Evolutionary conservation across 2,797 vertebrate genomes (phyloP).

Genomic region (Sebastes umbrosus): DNA sequence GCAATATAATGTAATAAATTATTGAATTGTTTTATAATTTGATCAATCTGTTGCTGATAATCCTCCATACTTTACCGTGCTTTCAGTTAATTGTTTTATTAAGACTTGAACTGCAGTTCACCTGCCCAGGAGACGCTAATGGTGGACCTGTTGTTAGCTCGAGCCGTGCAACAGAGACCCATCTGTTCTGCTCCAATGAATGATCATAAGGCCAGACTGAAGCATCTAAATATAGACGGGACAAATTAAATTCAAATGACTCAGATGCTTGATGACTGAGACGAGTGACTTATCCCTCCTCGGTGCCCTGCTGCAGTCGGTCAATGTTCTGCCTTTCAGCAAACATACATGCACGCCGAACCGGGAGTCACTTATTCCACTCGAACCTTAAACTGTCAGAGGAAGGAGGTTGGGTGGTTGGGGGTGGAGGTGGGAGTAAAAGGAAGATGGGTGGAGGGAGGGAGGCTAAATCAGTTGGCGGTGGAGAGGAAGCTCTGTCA

Average conservation of each 20-base stretch:
- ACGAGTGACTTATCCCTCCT: conserved; percentile 47
- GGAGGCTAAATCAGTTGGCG: conserved; percentile 80
- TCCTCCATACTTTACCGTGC: background rate
- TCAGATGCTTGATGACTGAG: conserved; percentile 65
- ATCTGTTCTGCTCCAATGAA: conserved; percentile 59
- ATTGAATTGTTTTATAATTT: background rate
- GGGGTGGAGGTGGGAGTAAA: conserved; percentile 52
- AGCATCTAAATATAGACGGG: conserved; percentile 69
- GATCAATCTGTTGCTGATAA: background rate
- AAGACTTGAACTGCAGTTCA: conserved; percentile 37
- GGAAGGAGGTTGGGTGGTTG: conserved; percentile 55
- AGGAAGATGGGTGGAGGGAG: conserved; percentile 75
- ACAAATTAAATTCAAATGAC: conserved; percentile 71
- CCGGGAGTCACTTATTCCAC: conserved; percentile 76
- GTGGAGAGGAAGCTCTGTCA: conserved; percentile 95
- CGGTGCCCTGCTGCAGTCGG: background rate
- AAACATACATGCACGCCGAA: conserved; percentile 15
- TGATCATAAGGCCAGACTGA: conserved; percentile 62
- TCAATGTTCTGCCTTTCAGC: conserved; percentile 27
- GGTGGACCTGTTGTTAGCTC: conserved; percentile 37
- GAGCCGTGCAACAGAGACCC: conserved; percentile 53
- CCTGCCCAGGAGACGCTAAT: conserved; percentile 34
- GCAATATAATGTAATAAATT: too few relatives aligned
- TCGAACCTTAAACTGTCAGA: conserved; percentile 67
- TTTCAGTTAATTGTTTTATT: background rate